Evolutionary conservation across 2,888 invertebrate species (phyloP), one percentile per base, ranked within the genome.

Genomic region (Nebria salina): DNA sequence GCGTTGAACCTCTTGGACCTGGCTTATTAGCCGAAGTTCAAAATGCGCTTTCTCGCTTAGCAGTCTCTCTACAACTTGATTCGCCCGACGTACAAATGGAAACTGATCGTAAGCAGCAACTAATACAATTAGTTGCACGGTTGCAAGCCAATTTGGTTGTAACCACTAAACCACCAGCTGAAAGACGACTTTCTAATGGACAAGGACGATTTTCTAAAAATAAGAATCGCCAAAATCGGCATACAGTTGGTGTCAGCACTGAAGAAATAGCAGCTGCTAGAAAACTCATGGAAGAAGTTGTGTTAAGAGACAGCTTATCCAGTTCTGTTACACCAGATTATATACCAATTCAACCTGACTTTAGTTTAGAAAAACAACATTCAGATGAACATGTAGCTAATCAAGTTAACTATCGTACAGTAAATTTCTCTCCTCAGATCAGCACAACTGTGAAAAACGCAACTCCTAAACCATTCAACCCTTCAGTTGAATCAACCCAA

Each of bases 171-270:
- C 83, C 76, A 20, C 83, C 79, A 72, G 82, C 66, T 77, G 83
- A 76, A 66, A 82, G 82, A 26, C 81, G 83, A 82, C 81, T 76
- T 15, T 88, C 90, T 2, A 87, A 84, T 76, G 85, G 83, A 68
- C 86, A 89, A 7, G 88, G 89, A 73, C 90, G 93, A 41, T 90
- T 91, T 83, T 88, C 88, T 2, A 91, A 92, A 82, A 88, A 91
- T 9, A 91, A 93, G 80, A 91, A 91, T 83, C 91, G 94, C 43
- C 92, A 93, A 83, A 92, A 92, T 73, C 89, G 96, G 0, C 95
- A 96, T 87, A 96, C 96, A 0, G 95, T 96, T 26, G 96, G 95
- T 73, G 96, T 96, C 20, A 95, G 95, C 65, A 92, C 92, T 72
- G 95, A 95, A 86, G 96, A 96, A 86, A 88, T 96, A 41, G 95